These are phyloP conservation scores for Pogonus chalceus DNA, from an alignment of 1,140 invertebrate species.

Conservation along the genomic window DNA sequence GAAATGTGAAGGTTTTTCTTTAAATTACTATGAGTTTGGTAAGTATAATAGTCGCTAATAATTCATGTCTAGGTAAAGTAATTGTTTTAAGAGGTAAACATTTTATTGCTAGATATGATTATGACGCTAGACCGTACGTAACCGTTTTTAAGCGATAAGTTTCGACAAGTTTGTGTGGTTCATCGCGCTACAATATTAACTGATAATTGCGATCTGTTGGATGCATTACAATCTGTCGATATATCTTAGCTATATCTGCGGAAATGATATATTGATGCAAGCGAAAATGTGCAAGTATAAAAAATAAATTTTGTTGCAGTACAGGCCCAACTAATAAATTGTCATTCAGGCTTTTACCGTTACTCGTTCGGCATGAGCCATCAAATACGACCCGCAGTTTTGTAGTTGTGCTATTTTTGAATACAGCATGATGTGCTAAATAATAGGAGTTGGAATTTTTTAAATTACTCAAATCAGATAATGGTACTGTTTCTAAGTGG, in stretches of 20 bases:
- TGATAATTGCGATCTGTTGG: conserved; percentile 29
- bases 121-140: not conserved
- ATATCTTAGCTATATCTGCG: conserved; percentile 33
- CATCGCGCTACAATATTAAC: conserved; percentile 33
- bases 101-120: not conserved
- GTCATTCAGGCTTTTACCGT: conserved; percentile 21
- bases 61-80: too few relatives aligned
- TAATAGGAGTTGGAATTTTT: conserved; percentile 28
- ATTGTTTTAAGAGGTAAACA: too few relatives aligned
- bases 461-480: conserved; percentile 21
- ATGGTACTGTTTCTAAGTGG: conserved; percentile 12
- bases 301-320: conserved; percentile 29
- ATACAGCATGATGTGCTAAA: conserved; percentile 34
- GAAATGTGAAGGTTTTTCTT: too few relatives aligned
- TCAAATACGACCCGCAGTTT: conserved; percentile 23
- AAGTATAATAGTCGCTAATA: too few relatives aligned
- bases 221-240: conserved; percentile 28
- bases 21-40: too few relatives aligned
- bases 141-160: conserved; percentile 6
- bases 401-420: conserved; percentile 24
- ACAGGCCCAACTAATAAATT: conserved; percentile 19
- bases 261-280: conserved; percentile 21
- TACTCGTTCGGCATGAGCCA: conserved; percentile 15
- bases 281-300: conserved; percentile 31
- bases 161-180: not conserved